Percentiles rank a stretch among this genome's conserved stretches.
Evolutionary conservation across 1,140 invertebrate genomes (phyloP).

Genomic region (Drosophila triauraria): DNA sequence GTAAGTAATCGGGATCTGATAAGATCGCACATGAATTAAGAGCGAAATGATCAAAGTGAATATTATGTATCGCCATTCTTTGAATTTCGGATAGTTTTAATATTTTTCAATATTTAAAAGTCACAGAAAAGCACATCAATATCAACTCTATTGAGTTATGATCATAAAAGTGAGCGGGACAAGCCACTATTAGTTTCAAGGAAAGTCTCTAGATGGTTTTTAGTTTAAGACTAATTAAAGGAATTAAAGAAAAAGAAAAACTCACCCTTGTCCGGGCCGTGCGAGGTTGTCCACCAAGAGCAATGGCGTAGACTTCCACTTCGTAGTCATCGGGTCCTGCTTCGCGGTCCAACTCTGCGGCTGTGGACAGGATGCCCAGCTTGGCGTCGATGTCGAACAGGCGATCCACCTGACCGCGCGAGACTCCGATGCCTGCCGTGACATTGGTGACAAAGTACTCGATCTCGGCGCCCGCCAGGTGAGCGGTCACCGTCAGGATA

Average conservation of each 20-base stretch:
- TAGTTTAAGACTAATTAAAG: too few relatives aligned
- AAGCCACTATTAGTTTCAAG: too few relatives aligned
- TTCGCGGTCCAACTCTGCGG: constrained; percentile 94
- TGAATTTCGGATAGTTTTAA: neutral
- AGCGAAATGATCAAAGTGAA: constrained; percentile 21
- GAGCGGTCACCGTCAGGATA: constrained; percentile 92
- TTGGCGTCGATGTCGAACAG: constrained; percentile 96
- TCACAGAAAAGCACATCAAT: too few relatives aligned
- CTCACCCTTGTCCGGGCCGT: constrained; percentile 93
- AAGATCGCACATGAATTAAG: constrained; percentile 16
- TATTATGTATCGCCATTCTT: constrained; percentile 10
- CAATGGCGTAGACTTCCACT: constrained; percentile 93
- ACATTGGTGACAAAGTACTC: constrained; percentile 97
- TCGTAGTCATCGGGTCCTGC: constrained; percentile 91
- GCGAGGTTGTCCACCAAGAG: constrained; percentile 88
- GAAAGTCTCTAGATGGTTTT: neutral
- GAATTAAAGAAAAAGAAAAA: constrained; percentile 1
- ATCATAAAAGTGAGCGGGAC: neutral
- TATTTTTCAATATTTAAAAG: neutral
- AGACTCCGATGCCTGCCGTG: constrained; percentile 86
- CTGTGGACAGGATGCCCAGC: constrained; percentile 94
- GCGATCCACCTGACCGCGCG: constrained; percentile 89
- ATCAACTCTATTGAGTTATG: neutral
- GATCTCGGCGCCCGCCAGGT: constrained; percentile 87
- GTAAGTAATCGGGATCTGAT: constrained; percentile 36